phyloP scores from a whole-genome alignment of 2,113 vertebrate species.

The Pluvialis apricaria region DNA sequence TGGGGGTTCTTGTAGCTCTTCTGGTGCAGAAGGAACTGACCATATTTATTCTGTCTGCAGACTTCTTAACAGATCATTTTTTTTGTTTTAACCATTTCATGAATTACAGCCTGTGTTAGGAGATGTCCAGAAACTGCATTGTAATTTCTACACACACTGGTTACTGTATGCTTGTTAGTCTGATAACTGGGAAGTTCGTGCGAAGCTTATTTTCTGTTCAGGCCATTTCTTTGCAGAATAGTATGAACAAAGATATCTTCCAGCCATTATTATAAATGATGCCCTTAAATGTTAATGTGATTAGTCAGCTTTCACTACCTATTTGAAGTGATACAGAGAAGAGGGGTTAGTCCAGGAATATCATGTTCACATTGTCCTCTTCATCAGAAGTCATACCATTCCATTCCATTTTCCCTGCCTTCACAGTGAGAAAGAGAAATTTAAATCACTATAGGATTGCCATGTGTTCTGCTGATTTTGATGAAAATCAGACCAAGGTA shows the following conservation, averaged over 20 bases:
- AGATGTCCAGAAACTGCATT: neutral
- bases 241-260: neutral
- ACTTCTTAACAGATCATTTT: neutral
- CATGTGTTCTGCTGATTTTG: neutral
- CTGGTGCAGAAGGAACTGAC: neutral
- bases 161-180: neutral
- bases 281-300: neutral
- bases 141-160: neutral
- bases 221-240: neutral
- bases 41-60: neutral
- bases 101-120: neutral
- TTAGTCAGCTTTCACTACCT: neutral
- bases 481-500: neutral
- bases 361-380: neutral
- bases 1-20: neutral
- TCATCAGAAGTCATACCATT: neutral
- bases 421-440: neutral
- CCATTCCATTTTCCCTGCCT: neutral
- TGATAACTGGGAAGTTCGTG: neutral
- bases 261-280: neutral
- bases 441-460: neutral
- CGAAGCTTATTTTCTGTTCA: neutral
- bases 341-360: neutral
- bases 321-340: neutral
- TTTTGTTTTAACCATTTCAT: neutral